phyloP scores from a whole-genome alignment of 2,888 invertebrate genomes.

The Cephonodes hylas region DNA sequence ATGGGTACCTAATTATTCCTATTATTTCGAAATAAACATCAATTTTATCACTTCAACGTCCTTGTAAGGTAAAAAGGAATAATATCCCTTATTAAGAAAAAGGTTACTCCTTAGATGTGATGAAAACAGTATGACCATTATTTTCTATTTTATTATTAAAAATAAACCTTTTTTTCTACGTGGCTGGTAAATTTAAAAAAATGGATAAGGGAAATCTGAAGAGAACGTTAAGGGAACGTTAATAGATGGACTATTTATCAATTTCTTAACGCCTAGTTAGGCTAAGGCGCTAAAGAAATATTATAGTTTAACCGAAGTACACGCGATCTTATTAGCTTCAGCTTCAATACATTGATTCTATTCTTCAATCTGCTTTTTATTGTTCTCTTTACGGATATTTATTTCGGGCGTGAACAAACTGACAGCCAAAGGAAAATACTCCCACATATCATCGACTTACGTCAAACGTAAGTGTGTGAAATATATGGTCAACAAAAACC shows the following conservation, averaged over 20 bases:
- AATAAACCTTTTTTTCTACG: neutral
- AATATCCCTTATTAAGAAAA: no score
- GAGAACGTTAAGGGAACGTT: neutral
- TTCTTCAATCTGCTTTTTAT: neutral
- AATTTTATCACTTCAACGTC: no score
- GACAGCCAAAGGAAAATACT: neutral
- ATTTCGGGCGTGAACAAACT: neutral
- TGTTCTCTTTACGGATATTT: neutral
- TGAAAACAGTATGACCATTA: neutral
- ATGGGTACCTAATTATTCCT: no score
- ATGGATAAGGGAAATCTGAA: neutral
- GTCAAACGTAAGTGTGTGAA: conserved; percentile 15
- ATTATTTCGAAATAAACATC: no score
- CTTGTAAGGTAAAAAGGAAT: no score
- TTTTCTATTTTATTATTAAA: neutral
- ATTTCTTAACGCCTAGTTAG: neutral
- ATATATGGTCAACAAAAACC: conserved; percentile 41
- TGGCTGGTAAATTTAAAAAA: neutral
- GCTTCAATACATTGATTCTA: neutral
- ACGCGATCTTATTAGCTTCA: neutral
- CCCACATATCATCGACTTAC: neutral
- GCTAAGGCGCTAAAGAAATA: neutral
- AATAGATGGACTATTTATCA: neutral
- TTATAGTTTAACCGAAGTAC: neutral
- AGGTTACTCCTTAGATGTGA: no score